A percentile compares a stretch with the other conserved stretches of the same genome.
These are phyloP conservation scores for Micromys minutus DNA, from an alignment of 2,113 vertebrate genomes.

Conservation along the genomic window DNA sequence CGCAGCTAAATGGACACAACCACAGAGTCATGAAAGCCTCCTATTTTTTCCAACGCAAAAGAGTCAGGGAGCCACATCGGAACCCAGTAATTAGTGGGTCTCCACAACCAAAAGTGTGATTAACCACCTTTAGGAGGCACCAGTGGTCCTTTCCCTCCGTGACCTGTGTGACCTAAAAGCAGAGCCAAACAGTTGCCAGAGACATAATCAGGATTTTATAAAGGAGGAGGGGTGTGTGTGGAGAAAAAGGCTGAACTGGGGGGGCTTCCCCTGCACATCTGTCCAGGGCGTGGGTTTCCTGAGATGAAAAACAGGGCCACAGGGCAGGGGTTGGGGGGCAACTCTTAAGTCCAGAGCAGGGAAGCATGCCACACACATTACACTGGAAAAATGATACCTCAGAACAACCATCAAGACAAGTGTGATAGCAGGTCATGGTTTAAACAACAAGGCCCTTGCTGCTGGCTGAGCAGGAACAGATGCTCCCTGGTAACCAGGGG, in stretches of 20 bases:
- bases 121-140: not conserved
- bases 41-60: not conserved
- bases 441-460: not conserved
- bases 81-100: not conserved
- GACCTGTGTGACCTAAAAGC: not conserved
- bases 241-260: rapidly evolving
- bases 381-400: not conserved
- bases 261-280: not conserved
- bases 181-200: not conserved
- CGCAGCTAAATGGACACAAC: not conserved
- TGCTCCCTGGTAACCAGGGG: rapidly evolving
- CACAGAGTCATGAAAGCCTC: not conserved
- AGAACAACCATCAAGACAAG: not conserved
- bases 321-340: not conserved
- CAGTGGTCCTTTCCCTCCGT: not conserved
- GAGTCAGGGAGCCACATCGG: not conserved
- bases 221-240: not conserved
- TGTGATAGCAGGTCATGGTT: not conserved
- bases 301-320: not conserved
- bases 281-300: not conserved
- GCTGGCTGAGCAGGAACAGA: not conserved
- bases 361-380: not conserved
- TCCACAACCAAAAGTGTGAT: not conserved
- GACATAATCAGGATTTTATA: not conserved
- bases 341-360: not conserved